Conservation (phyloP, 2,113 vertebrate species). For the Eublepharis macularius region DNA sequence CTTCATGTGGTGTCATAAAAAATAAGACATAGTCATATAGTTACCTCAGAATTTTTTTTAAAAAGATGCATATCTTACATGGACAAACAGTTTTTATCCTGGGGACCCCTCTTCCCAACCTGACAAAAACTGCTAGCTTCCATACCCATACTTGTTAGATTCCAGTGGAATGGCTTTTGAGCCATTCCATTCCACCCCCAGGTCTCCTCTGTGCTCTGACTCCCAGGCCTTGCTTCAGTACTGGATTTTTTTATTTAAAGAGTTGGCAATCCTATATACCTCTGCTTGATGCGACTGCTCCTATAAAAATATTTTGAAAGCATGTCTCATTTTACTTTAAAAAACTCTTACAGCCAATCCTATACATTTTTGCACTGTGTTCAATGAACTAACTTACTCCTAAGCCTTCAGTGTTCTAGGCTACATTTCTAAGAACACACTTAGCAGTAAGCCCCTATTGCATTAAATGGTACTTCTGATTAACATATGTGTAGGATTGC, state of each 20-base stretch:
- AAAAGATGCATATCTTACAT: not conserved
- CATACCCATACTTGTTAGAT: too few relatives aligned
- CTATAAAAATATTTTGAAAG: not conserved
- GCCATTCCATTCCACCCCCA: not conserved
- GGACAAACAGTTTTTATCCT: not conserved
- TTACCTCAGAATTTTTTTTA: not conserved
- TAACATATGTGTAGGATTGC: not conserved
- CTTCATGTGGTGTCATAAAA: not conserved
- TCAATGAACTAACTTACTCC: too few relatives aligned
- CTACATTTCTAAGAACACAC: too few relatives aligned
- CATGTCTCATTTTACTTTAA: not conserved
- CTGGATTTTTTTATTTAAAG: not conserved
- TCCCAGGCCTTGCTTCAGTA: not conserved
- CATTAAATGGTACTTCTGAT: not conserved
- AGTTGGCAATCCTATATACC: not conserved
- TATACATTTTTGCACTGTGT: not conserved
- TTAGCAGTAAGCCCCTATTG: not conserved
- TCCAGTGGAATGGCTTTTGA: not conserved
- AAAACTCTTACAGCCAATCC: not conserved
- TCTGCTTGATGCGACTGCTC: not conserved
- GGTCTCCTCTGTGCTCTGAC: not conserved
- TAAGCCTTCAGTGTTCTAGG: too few relatives aligned
- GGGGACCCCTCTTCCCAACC: too few relatives aligned
- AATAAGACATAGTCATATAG: not conserved
- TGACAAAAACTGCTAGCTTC: too few relatives aligned